A percentile compares a stretch with the other conserved stretches of the same genome.
Conservation (phyloP, 2,888 invertebrate genomes). For the Amblyteles armatorius region DNA sequence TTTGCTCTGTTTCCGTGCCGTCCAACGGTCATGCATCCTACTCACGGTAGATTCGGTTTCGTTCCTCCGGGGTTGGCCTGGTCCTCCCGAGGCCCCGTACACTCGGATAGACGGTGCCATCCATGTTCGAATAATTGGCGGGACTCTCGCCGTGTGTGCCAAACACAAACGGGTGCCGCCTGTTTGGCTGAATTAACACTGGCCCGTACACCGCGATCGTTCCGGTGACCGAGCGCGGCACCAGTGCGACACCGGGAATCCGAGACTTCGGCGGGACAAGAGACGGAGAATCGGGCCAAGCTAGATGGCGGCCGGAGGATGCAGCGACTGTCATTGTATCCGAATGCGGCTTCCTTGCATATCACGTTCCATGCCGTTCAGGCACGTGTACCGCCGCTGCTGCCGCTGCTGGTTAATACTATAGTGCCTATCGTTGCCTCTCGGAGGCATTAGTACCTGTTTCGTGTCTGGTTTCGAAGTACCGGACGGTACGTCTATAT, state of each 20-base stretch:
- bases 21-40: not conserved
- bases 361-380: slow-evolving; percentile 58
- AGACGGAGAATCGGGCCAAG: slow-evolving; percentile 5
- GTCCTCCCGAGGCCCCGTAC: not conserved
- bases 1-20: not conserved
- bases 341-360: slow-evolving; percentile 67
- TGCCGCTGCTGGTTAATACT: slow-evolving; percentile 48
- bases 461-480: slow-evolving; percentile 59
- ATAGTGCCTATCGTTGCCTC: slow-evolving; percentile 44
- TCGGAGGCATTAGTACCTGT: slow-evolving; percentile 53
- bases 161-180: slow-evolving; percentile 73
- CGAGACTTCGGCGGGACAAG: slow-evolving; percentile 27
- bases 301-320: slow-evolving; percentile 27
- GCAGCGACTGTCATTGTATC: slow-evolving; percentile 64
- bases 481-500: not conserved
- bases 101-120: slow-evolving; percentile 42
- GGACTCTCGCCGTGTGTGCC: slow-evolving; percentile 68
- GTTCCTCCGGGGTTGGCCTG: slow-evolving; percentile 8
- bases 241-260: slow-evolving; percentile 3
- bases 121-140: slow-evolving; percentile 74
- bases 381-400: slow-evolving; percentile 44
- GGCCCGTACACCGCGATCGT: slow-evolving; percentile 67
- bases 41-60: not conserved
- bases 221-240: slow-evolving; percentile 10
- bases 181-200: slow-evolving; percentile 78